A percentile compares a stretch with the other conserved stretches of the same genome.
These are phyloP conservation scores for Acyrthosiphon pisum DNA, from an alignment of 1,140 invertebrate species.

Conservation along the genomic window DNA sequence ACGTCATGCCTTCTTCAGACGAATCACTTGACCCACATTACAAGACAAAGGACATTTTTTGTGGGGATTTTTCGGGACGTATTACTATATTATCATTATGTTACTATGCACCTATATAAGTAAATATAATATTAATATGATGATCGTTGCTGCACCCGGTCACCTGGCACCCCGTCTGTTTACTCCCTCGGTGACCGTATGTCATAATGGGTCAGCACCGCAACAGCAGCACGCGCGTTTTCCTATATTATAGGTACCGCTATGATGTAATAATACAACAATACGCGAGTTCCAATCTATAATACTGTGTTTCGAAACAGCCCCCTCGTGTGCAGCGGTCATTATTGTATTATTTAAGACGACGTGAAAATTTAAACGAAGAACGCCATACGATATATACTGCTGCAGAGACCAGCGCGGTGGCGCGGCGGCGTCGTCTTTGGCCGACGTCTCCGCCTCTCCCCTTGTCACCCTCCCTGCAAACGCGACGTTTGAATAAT, in stretches of 20 bases:
- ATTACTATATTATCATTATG: not conserved
- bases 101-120: not conserved
- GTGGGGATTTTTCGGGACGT: not conserved
- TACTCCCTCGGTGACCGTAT: not conserved
- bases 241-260: not conserved
- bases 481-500: constrained; percentile 7
- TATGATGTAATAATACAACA: not conserved
- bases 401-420: not conserved
- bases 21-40: not conserved
- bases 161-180: constrained; percentile 24
- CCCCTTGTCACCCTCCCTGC: not conserved
- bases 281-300: not conserved
- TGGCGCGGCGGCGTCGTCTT: not conserved
- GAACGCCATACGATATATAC: not conserved
- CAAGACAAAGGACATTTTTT: not conserved
- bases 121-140: not conserved
- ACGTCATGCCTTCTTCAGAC: not conserved
- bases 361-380: not conserved
- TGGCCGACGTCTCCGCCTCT: not conserved
- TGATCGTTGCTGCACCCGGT: not conserved
- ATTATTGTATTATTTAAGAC: not conserved
- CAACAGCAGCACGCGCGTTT: not conserved
- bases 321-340: not conserved
- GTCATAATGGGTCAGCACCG: not conserved
- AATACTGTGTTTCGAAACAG: not conserved